These are phyloP conservation scores for Apistogramma diplotaenia DNA, from an alignment of 2,113 vertebrate species.

Conservation along the genomic window DNA sequence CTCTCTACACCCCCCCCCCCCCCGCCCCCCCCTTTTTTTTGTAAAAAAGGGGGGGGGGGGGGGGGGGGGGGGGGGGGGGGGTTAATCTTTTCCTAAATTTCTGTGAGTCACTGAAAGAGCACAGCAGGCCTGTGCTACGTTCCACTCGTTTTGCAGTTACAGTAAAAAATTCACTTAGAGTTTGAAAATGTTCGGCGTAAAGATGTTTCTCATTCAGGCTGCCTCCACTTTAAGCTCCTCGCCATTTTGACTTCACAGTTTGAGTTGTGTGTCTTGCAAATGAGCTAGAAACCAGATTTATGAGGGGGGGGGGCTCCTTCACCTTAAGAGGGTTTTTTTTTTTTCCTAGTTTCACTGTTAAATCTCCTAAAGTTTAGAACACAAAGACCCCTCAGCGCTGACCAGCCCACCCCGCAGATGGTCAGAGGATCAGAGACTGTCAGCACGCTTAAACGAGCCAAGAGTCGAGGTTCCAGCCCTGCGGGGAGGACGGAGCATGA, in stretches of 20 bases:
- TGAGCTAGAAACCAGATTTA: constrained; percentile 22
- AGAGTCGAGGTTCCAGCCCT: constrained; percentile 69
- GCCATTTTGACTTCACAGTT: constrained; percentile 17
- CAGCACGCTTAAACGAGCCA: constrained; percentile 83
- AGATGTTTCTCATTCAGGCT: neutral
- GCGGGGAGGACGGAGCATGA: constrained; percentile 78
- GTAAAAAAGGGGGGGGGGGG: too few species aligned
- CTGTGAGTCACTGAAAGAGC: constrained; percentile 41
- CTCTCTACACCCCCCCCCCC: too few species aligned
- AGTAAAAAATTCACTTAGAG: neutral
- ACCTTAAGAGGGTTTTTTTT: neutral
- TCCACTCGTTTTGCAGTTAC: neutral
- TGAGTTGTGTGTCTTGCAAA: constrained; percentile 39
- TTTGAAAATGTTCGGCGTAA: neutral
- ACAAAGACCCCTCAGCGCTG: constrained; percentile 72
- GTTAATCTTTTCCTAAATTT: constrained; percentile 28
- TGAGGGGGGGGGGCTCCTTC: neutral
- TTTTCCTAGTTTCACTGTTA: constrained; percentile 34
- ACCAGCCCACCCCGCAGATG: constrained; percentile 89
- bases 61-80: constrained; percentile 45
- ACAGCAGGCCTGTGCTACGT: constrained; percentile 16
- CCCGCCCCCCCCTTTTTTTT: too few species aligned
- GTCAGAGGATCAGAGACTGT: constrained; percentile 87
- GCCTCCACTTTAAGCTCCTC: neutral
- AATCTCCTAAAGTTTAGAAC: constrained; percentile 50